Base-by-base conservation (phyloP, 2,797 vertebrate genomes). In the Melanitta fusca region DNA sequence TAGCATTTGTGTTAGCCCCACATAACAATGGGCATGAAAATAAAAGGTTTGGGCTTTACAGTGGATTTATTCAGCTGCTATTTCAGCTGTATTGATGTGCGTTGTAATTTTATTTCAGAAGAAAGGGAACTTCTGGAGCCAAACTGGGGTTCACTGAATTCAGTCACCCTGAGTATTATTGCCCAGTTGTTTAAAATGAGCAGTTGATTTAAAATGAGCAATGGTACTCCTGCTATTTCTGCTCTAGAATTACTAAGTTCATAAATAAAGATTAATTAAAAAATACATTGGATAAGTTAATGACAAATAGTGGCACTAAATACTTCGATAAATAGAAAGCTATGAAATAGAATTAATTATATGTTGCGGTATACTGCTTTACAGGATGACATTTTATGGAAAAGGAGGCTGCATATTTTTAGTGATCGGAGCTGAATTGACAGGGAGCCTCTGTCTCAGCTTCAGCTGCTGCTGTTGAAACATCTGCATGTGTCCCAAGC, bases 381-480 rank as follows among this genome's bases (percentile, higher is more conserved):
- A 75, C 36, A 69, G 41, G 68, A 65, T 66, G 69, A 30, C 36
- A 58, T 1, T 60, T 38, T 39, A 70, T 60, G 36, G 45, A 70
- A 77, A 54, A 82, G 45, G 70, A 95, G 88, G n/a, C 73, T 70
- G 28, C 34, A 13, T 90, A 38, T 47, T 91, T 95, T 82, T 68
- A 89, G 73, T 73, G 70, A 64, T 17, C 43, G 69, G 85, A 93
- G 77, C 79, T 81, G 70, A 93, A 93, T 56, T 68, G 73, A 58
- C 41, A 81, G 51, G 70, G 60, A 92, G 27, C 45, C 53, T 58
- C 41, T 80, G 66, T 80, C 85, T 88, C 30, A 86, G 71, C 79
- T 57, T 70, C 56, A 94, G 75, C 88, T 95, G 56, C 80, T 86
- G 15, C 68, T 89, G 17, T 68, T 38, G 65, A 88, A 91, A 92